Conservation (phyloP, 1,140 invertebrate species). For the Orchesella cincta region DNA sequence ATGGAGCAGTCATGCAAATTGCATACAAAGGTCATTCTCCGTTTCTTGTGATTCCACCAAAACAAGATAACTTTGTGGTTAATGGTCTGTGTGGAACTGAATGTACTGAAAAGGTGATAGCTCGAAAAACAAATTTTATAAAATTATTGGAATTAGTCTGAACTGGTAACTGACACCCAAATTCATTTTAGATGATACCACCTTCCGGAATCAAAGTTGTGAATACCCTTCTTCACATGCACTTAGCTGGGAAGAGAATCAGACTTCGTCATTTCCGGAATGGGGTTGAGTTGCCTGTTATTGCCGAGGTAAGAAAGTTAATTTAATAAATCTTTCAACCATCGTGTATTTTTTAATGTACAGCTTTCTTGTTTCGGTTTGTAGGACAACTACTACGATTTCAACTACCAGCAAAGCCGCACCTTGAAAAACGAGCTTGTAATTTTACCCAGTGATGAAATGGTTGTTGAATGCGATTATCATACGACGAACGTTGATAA, state of each 20-base stretch:
- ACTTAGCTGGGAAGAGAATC: slow-evolving; percentile 42
- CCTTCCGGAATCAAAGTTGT: background rate
- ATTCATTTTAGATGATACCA: background rate
- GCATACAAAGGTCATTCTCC: slow-evolving; percentile 78
- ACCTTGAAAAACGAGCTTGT: background rate
- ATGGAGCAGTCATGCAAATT: slow-evolving; percentile 76
- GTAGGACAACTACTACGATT: slow-evolving; percentile 12
- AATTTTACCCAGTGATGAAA: slow-evolving; percentile 13
- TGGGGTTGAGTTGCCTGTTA: slow-evolving; percentile 40
- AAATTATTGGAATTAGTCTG: too few species aligned
- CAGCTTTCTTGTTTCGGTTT: background rate
- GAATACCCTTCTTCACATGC: slow-evolving; percentile 35
- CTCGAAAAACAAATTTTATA: too few species aligned
- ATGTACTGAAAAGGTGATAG: slow-evolving; percentile 75
- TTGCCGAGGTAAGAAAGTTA: slow-evolving; percentile 61
- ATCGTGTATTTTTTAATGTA: too few species aligned
- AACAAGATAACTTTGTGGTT: slow-evolving; percentile 69
- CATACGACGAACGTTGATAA: background rate
- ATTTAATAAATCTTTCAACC: too few species aligned
- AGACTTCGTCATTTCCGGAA: slow-evolving; percentile 40
- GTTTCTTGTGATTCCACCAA: slow-evolving; percentile 77
- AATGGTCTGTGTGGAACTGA: slow-evolving; percentile 76
- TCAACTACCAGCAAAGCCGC: background rate
- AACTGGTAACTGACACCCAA: too few species aligned
- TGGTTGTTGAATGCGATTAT: background rate